Conservation (phyloP, 1,140 invertebrate species). For the Drosophila ambigua region DNA sequence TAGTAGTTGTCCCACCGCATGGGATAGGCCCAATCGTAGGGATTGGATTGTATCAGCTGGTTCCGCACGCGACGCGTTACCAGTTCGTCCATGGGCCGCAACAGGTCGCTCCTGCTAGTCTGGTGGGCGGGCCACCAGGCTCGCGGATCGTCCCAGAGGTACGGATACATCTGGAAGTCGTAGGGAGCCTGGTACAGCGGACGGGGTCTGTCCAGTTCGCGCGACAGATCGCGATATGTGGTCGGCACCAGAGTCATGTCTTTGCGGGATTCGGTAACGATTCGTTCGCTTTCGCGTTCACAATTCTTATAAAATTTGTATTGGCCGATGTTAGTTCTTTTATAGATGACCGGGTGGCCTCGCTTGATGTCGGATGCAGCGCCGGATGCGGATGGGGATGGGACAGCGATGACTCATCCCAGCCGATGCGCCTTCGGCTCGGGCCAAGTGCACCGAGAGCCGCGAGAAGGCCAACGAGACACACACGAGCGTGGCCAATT, state of each 20-base stretch:
- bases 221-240: conserved; percentile 72
- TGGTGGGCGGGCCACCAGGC: conserved; percentile 59
- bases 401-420: conserved; percentile 57
- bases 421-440: conserved; percentile 54
- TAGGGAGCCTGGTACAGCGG: conserved; percentile 67
- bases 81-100: conserved; percentile 74
- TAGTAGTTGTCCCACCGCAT: conserved; percentile 81
- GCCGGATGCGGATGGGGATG: conserved; percentile 57
- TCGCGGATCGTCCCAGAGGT: conserved; percentile 76
- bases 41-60: conserved; percentile 71
- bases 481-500: conserved; percentile 32
- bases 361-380: conserved; percentile 28
- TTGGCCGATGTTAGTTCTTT: conserved; percentile 55
- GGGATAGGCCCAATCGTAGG: conserved; percentile 72
- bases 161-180: conserved; percentile 74
- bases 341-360: conserved; percentile 62
- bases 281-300: conserved; percentile 43
- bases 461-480: conserved; percentile 50
- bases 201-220: conserved; percentile 69
- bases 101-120: conserved; percentile 35
- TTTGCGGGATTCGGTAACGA: conserved; percentile 34
- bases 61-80: conserved; percentile 74
- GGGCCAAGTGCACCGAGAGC: conserved; percentile 52
- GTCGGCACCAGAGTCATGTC: conserved; percentile 74
- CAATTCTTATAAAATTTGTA: conserved; percentile 66